Evolutionary conservation across 2,888 invertebrate species (phyloP).

Genomic region (Tricholauxania praeusta): DNA sequence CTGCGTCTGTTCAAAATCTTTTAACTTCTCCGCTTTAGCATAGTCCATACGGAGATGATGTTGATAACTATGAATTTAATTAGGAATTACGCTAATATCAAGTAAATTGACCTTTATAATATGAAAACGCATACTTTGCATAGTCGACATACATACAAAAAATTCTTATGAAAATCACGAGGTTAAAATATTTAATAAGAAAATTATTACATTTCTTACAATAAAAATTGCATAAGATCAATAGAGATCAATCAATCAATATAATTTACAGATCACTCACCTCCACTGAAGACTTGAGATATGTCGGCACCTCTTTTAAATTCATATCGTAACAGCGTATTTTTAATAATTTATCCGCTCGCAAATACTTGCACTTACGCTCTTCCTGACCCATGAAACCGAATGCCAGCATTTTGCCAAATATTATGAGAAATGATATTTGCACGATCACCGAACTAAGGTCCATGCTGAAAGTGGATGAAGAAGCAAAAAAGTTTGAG

Average conservation of each 20-base stretch:
- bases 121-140: background rate
- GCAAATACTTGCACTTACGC: constrained; percentile 60
- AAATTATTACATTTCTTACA: background rate
- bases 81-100: constrained; percentile 15
- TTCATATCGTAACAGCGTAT: constrained; percentile 64
- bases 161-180: background rate
- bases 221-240: background rate
- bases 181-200: background rate
- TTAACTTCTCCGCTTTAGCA: background rate
- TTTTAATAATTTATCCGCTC: constrained; percentile 61
- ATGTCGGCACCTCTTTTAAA: constrained; percentile 65
- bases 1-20: constrained; percentile 15
- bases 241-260: constrained; percentile 6
- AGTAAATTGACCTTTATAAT: constrained; percentile 16
- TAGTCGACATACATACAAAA: background rate
- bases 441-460: constrained; percentile 51
- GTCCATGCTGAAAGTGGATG: constrained; percentile 50
- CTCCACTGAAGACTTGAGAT: constrained; percentile 64
- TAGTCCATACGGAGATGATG: background rate
- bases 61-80: constrained; percentile 10
- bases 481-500: constrained; percentile 21
- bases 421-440: constrained; percentile 56
- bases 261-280: constrained; percentile 52
- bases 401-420: constrained; percentile 57
- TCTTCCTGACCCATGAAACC: constrained; percentile 58